These are phyloP conservation scores for Elysia crispata DNA, from an alignment of 2,888 invertebrate species.

Conservation along the genomic window DNA sequence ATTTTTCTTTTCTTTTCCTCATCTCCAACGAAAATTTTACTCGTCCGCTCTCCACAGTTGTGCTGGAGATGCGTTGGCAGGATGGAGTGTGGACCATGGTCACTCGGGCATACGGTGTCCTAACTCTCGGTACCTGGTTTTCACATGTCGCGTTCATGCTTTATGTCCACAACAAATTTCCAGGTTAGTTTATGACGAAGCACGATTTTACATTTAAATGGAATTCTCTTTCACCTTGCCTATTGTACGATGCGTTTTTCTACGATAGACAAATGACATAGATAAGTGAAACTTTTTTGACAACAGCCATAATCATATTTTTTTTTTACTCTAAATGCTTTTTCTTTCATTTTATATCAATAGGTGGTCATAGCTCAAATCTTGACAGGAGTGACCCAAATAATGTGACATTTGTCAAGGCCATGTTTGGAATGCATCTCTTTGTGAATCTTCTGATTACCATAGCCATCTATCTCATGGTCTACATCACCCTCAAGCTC, in stretches of 20 bases:
- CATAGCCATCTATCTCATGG: slow-evolving; percentile 48
- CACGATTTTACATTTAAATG: too few species aligned
- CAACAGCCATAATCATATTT: too few species aligned
- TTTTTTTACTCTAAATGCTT: too few species aligned
- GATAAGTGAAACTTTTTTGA: too few species aligned
- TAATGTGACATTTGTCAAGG: slow-evolving; percentile 59
- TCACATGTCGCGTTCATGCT: slow-evolving; percentile 63
- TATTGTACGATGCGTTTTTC: too few species aligned
- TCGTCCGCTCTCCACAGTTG: slow-evolving; percentile 14
- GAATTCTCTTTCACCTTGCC: too few species aligned
- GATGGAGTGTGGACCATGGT: slow-evolving; percentile 55
- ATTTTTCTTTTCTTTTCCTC: not conserved
- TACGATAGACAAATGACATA: too few species aligned
- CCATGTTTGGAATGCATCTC: slow-evolving; percentile 56
- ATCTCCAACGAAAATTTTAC: not conserved
- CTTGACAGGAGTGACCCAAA: slow-evolving; percentile 59
- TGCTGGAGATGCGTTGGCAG: slow-evolving; percentile 53
- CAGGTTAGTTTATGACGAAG: slow-evolving; percentile 49
- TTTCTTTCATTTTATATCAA: not conserved
- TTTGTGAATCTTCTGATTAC: slow-evolving; percentile 52
- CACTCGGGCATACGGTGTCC: slow-evolving; percentile 54
- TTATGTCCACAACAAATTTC: slow-evolving; percentile 58
- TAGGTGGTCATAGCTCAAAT: slow-evolving; percentile 50
- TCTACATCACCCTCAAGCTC: slow-evolving; percentile 49
- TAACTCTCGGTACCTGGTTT: slow-evolving; percentile 66